Conservation (phyloP, 1,140 invertebrate genomes). For the Caenorhabditis remanei region DNA sequence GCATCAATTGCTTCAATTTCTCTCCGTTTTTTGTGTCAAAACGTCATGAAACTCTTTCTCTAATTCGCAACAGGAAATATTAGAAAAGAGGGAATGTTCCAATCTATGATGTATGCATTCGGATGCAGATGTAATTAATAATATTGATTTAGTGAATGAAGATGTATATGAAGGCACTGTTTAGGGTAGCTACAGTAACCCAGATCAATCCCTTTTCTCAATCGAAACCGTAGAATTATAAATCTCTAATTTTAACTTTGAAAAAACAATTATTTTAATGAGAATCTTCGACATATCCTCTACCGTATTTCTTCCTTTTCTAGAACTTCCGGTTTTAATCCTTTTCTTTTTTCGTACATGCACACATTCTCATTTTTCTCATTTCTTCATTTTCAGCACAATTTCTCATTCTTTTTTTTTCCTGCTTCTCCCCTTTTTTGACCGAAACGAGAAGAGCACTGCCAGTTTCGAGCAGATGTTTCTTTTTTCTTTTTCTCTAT, state of each 20-base stretch:
- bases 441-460: not conserved
- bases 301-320: not conserved
- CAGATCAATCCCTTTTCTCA: not conserved
- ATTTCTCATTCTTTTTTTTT: not conserved
- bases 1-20: conserved; percentile 10
- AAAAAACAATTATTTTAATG: not conserved
- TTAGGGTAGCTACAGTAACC: too few relatives aligned
- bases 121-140: too few relatives aligned
- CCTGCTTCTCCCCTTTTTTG: not conserved
- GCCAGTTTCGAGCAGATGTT: conserved; percentile 9
- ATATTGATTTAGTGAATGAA: too few relatives aligned
- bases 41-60: not conserved
- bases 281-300: not conserved
- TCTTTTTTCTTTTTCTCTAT: conserved; percentile 34
- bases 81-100: too few relatives aligned
- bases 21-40: not conserved
- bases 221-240: not conserved
- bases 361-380: not conserved
- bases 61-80: too few relatives aligned
- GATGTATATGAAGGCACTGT: too few relatives aligned
- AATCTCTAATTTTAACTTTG: not conserved
- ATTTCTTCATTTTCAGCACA: not conserved
- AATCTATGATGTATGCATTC: too few relatives aligned
- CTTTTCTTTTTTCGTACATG: not conserved
- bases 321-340: not conserved